Base-by-base conservation (phyloP, 2,888 invertebrate species). In the Lasioglossum pauxillum region DNA sequence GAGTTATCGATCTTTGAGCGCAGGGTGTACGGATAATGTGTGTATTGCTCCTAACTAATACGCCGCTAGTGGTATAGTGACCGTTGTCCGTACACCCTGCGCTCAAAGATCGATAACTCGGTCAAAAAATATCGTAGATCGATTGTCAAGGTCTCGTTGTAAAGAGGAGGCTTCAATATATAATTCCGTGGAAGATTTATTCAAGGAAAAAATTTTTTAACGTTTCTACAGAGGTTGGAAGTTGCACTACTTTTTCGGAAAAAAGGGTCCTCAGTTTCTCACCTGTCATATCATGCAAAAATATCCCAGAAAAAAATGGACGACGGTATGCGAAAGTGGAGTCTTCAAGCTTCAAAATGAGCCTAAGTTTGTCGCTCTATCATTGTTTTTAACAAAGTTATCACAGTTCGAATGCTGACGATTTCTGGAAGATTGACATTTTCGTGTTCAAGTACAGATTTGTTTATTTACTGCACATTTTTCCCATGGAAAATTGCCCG, bases 111-210 rank as follows among this genome's bases (percentile, higher is more conserved):
- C 35, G 35, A 35, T 46, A 46, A 46, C 16, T 14, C 46, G 16
- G 16, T 16, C 1, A 5, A 16, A 46, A 1, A 5, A 57, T 12
- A n/a, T 57, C n/a, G 12, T 57, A 57, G 12, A 57, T n/a, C 12
- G 1, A 57, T 8, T 3, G 3, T 10, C 4, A 2, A 10, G 53
- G 0, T 23, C n/a, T 57, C 10, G 3, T n/a, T 57, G n/a, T 1
- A n/a, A 12, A 57, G 1, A 7, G n/a, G 12, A 57, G 0, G 12
- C n/a, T n/a, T 10, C 1, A 5, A 12, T 23, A n/a, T 57, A 5
- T 5, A 12, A 57, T 5, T 57, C 5, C 0, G 0, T 12, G n/a
- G 12, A 0, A 3, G n/a, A 3, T n/a, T 57, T 0, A n/a, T 10
- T 57, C 4, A 0, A 0, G n/a, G 0, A 4, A 12, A 57, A 57